These are phyloP conservation scores for Octopus bimaculoides DNA, from an alignment of 1,140 invertebrate species.

Conservation along the genomic window DNA sequence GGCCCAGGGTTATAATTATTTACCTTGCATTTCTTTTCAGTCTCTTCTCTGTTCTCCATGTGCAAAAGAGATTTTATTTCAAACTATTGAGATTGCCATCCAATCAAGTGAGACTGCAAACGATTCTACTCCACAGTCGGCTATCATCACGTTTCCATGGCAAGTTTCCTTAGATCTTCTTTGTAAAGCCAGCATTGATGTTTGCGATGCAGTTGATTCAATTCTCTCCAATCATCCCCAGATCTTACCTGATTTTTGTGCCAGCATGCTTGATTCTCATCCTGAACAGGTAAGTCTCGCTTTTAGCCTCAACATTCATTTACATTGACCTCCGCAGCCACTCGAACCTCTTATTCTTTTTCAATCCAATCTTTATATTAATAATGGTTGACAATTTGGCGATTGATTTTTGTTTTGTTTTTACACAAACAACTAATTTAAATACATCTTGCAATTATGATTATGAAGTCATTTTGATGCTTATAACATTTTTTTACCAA, in stretches of 20 bases:
- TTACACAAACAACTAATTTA: too few relatives aligned
- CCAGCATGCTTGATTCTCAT: conserved; percentile 13
- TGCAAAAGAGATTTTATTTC: neutral
- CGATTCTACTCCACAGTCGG: neutral
- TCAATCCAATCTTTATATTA: too few relatives aligned
- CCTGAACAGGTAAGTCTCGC: conserved; percentile 18
- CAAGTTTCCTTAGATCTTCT: conserved; percentile 26
- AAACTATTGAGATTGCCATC: conserved; percentile 11
- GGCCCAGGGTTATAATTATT: neutral
- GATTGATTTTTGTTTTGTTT: too few relatives aligned
- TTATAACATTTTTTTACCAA: too few relatives aligned
- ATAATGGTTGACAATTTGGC: too few relatives aligned
- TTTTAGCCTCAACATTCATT: too few relatives aligned
- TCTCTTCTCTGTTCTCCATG: conserved; percentile 27
- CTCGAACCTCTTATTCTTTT: too few relatives aligned
- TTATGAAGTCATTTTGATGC: too few relatives aligned
- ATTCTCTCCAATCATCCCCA: conserved; percentile 22
- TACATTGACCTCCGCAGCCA: too few relatives aligned
- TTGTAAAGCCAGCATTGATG: conserved; percentile 19
- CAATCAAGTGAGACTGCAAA: neutral
- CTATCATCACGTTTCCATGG: neutral
- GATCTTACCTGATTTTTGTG: conserved; percentile 20
- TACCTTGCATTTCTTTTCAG: conserved; percentile 22
- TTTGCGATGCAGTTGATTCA: conserved; percentile 18
- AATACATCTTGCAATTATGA: too few relatives aligned